Conservation (phyloP, 1,140 invertebrate genomes). For the Drosophila albomicans region DNA sequence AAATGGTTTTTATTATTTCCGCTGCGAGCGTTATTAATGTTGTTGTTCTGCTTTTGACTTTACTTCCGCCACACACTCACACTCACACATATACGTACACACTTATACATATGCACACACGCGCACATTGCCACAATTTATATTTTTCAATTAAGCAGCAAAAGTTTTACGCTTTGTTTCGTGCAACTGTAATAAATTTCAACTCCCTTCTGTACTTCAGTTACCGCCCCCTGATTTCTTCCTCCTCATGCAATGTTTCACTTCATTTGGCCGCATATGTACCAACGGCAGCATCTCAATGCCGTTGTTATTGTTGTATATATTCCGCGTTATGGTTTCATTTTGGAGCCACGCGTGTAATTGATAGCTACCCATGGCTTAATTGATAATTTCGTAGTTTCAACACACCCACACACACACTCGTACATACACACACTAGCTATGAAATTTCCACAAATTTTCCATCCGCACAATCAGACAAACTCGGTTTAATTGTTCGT, state of each 20-base stretch:
- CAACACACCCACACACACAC: slow-evolving; percentile 18
- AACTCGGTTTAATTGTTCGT: slow-evolving; percentile 33
- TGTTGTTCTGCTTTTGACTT: slow-evolving; percentile 74
- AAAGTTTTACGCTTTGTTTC: slow-evolving; percentile 82
- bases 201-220: slow-evolving; percentile 44
- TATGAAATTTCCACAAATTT: slow-evolving; percentile 22
- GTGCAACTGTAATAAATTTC: slow-evolving; percentile 79
- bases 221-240: neutral
- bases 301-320: slow-evolving; percentile 35
- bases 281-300: slow-evolving; percentile 53
- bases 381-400: slow-evolving; percentile 74
- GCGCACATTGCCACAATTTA: slow-evolving; percentile 67
- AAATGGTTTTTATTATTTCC: slow-evolving; percentile 81
- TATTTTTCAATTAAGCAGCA: slow-evolving; percentile 82
- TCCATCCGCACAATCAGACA: slow-evolving; percentile 11
- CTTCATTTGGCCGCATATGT: slow-evolving; percentile 71
- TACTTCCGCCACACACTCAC: slow-evolving; percentile 56
- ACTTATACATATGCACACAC: neutral
- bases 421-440: neutral
- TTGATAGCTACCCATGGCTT: slow-evolving; percentile 74
- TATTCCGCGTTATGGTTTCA: slow-evolving; percentile 74
- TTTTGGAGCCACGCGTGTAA: slow-evolving; percentile 70
- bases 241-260: slow-evolving; percentile 46
- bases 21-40: slow-evolving; percentile 74
- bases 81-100: slow-evolving; percentile 11